These are phyloP conservation scores for Dioctria linearis DNA, from an alignment of 2,888 invertebrate genomes.

Conservation along the genomic window DNA sequence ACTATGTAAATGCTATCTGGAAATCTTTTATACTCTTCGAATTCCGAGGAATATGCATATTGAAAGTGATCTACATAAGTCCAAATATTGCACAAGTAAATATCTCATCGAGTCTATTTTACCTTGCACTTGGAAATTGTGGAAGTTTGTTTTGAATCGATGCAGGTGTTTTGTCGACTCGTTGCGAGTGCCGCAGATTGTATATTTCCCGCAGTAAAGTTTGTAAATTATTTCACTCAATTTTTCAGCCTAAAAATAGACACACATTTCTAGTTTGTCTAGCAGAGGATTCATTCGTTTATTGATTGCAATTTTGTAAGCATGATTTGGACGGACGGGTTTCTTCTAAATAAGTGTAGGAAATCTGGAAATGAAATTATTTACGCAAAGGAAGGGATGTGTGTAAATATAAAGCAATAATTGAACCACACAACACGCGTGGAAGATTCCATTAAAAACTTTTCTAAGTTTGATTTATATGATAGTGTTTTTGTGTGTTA, in stretches of 20 bases:
- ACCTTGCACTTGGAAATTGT: conserved; percentile 1
- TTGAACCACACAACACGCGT: not conserved
- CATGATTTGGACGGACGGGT: not conserved
- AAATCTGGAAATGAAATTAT: not conserved
- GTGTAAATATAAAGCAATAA: not conserved
- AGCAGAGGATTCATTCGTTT: not conserved
- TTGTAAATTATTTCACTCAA: not conserved
- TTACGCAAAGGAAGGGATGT: not conserved
- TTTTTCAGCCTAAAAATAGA: conserved; percentile 5
- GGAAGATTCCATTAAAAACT: not conserved
- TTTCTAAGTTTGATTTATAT: no score
- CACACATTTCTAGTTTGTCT: not conserved
- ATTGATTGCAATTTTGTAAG: conserved; percentile 6
- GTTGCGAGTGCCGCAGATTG: not conserved
- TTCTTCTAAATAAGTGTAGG: not conserved
- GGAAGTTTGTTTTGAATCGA: not conserved
- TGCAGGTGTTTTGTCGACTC: not conserved
- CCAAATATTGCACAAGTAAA: not conserved
- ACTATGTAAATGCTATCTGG: not conserved
- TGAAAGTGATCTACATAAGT: not conserved
- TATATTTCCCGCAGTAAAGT: not conserved
- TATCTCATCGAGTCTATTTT: not conserved
- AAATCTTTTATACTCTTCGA: not conserved
- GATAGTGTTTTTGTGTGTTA: no score
- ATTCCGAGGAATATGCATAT: not conserved